These are phyloP conservation scores for Diplolepis rosae DNA, from an alignment of 2,888 invertebrate species.

Conservation along the genomic window DNA sequence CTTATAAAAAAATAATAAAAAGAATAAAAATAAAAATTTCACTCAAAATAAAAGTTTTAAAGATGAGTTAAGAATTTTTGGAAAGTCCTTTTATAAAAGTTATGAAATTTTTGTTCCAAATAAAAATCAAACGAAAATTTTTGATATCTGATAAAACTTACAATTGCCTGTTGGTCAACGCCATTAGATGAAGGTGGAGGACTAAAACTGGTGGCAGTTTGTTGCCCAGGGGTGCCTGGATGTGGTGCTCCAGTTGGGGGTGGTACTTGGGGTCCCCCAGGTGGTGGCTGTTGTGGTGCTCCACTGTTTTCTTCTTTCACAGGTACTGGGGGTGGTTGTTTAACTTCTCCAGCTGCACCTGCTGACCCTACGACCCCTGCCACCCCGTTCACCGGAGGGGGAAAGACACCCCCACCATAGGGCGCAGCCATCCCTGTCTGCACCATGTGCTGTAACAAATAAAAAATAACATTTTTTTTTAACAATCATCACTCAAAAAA, in stretches of 20 bases:
- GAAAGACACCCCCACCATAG: slow-evolving; percentile 78
- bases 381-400: slow-evolving; percentile 76
- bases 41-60: no score
- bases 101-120: no score
- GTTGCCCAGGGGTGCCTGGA: slow-evolving; percentile 66
- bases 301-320: slow-evolving; percentile 70
- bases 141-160: no score
- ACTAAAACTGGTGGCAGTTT: slow-evolving; percentile 74
- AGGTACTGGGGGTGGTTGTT: slow-evolving; percentile 73
- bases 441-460: slow-evolving; percentile 88
- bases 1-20: no score
- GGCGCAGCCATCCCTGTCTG: slow-evolving; percentile 90
- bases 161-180: slow-evolving; percentile 72
- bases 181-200: slow-evolving; percentile 76
- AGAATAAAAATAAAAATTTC: no score
- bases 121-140: no score
- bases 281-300: slow-evolving; percentile 62
- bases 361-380: slow-evolving; percentile 73
- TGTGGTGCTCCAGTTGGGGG: slow-evolving; percentile 64
- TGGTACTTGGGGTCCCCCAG: slow-evolving; percentile 72
- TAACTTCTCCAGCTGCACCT: slow-evolving; percentile 75
- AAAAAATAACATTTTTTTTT: no score
- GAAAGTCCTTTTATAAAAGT: no score
- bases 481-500: no score
- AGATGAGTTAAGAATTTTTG: no score